A percentile compares a stretch with the other conserved stretches of the same genome.
These are phyloP conservation scores for Conops quadrifasciatus DNA, from an alignment of 2,888 invertebrate genomes.

Conservation along the genomic window DNA sequence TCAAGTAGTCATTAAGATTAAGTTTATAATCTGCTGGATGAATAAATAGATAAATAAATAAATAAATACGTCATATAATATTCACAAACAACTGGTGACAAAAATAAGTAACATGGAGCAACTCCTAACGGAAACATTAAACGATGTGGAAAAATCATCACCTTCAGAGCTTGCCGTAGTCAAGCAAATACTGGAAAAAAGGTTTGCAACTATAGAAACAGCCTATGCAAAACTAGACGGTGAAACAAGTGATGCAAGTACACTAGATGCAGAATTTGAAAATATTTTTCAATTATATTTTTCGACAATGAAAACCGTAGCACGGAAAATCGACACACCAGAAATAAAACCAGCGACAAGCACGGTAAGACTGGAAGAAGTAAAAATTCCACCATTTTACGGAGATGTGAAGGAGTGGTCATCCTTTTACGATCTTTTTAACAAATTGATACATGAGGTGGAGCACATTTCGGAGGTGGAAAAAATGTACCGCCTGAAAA, in stretches of 20 bases:
- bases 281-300: constrained; percentile 15
- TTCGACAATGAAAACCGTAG: background rate
- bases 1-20: too few relatives aligned
- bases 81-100: background rate
- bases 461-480: constrained; percentile 9
- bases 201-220: background rate
- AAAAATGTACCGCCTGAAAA: constrained; percentile 15
- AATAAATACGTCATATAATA: background rate
- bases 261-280: constrained; percentile 1
- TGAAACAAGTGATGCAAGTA: background rate
- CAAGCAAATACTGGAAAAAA: background rate
- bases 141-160: background rate
- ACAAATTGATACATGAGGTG: constrained; percentile 11
- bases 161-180: background rate
- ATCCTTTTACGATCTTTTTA: constrained; percentile 14
- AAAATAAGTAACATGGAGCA: constrained; percentile 20
- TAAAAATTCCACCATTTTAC: constrained; percentile 18
- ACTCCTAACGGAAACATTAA: background rate
- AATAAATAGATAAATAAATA: too few relatives aligned
- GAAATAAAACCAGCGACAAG: background rate
- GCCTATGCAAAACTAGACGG: background rate
- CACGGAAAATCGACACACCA: background rate
- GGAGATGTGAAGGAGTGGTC: constrained; percentile 8
- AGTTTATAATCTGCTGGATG: too few relatives aligned
- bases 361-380: constrained; percentile 14